Evolutionary conservation across 1,140 invertebrate species (phyloP), one percentile per base, ranked within the genome.

Genomic region (Lasioglossum baleicum): DNA sequence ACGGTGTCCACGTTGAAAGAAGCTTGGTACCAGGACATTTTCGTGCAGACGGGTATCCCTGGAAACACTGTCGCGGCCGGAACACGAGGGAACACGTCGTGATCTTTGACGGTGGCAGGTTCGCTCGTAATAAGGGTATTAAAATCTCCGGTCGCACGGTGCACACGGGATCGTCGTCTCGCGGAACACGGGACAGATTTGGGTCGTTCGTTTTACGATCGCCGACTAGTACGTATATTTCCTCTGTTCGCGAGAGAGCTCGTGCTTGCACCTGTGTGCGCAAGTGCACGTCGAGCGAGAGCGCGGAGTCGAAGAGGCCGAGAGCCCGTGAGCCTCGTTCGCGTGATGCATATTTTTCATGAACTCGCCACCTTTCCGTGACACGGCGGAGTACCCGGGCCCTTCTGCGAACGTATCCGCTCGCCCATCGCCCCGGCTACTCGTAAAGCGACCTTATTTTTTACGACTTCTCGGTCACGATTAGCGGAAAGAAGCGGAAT

Each of bases 341-440:
- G 92, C 92, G 91, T 92, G 91, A 92, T 89, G 90, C 86, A 91
- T 90, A 91, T 88, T 92, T 92, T 90, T 92, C 88, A 87, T 83
- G 88, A 91, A 91, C 90, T 89, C 90, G 83, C 78, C 87, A 90
- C 91, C 90, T 92, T 35, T 91, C 85, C 91, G 91, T 92, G 91
- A 91, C 89, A 90, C 88, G 84, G 77, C 87, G 86, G 89, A 77
- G 69, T 72, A 90, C 89, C 5, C 88, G 26, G 66, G 77, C 81
- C 74, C 90, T 92, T 93, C 90, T 87, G 86, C 90, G 90, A 92
- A 92, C 84, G 80, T 88, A 88, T 87, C 91, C 89, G 88, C 83
- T 90, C 90, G 85, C 81, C 80, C 88, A 90, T 91, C 90, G 51
- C 5, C 91, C 89, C 87, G 83, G 83, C 87, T 92, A 90, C 91